Conservation (phyloP, 2,888 invertebrate species). For the Synanthedon formicaeformis region DNA sequence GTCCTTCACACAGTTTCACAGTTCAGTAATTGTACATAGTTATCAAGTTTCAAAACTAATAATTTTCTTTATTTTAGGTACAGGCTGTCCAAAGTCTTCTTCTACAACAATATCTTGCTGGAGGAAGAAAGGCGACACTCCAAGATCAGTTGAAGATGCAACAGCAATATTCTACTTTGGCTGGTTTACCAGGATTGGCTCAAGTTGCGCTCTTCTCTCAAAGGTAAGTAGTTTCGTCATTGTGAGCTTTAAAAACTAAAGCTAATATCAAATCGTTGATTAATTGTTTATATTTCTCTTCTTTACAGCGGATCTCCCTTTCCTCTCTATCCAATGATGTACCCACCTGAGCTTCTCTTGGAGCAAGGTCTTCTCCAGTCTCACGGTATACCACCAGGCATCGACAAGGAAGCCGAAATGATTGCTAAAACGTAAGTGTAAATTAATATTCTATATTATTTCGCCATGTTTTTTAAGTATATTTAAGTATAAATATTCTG, state of each 20-base stretch:
- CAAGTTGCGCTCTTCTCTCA: constrained; percentile 62
- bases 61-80: constrained; percentile 26
- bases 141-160: constrained; percentile 64
- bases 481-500: background rate
- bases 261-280: too few species aligned
- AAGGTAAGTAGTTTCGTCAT: constrained; percentile 33
- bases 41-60: background rate
- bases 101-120: constrained; percentile 59
- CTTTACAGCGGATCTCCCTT: constrained; percentile 54
- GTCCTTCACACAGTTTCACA: too few species aligned
- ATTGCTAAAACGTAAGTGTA: constrained; percentile 49
- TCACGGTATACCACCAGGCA: constrained; percentile 62
- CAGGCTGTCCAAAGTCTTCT: constrained; percentile 65
- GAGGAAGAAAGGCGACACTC: constrained; percentile 52
- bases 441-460: background rate
- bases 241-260: background rate
- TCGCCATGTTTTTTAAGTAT: background rate
- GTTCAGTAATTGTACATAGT: too few species aligned
- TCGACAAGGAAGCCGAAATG: constrained; percentile 64
- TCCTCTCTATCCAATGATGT: constrained; percentile 64
- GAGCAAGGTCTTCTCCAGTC: constrained; percentile 65
- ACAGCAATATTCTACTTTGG: constrained; percentile 57
- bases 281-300: constrained; percentile 1
- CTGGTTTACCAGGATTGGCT: constrained; percentile 53
- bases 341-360: constrained; percentile 58